A percentile compares a stretch with the other conserved stretches of the same genome.
Conservation (phyloP, 2,888 invertebrate species). For the Zhuqinia jingwanae region DNA sequence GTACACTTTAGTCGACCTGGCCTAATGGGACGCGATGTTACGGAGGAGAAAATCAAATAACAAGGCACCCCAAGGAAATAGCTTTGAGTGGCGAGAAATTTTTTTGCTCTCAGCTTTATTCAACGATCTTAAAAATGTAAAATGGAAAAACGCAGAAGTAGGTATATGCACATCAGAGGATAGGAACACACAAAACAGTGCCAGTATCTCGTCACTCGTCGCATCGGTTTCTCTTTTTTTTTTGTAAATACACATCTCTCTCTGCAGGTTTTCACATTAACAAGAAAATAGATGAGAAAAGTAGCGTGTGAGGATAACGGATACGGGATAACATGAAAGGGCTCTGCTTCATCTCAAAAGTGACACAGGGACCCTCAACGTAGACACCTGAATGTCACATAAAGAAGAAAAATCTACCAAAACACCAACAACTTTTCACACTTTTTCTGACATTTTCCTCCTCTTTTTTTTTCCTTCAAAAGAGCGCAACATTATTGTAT, state of each 20-base stretch:
- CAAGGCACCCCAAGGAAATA: neutral
- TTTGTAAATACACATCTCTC: slow-evolving; percentile 1
- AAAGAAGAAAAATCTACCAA: slow-evolving; percentile 38
- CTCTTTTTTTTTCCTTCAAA: slow-evolving; percentile 8
- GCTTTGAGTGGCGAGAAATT: neutral
- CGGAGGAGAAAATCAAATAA: slow-evolving; percentile 6
- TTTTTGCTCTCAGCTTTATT: neutral
- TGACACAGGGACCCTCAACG: slow-evolving; percentile 60
- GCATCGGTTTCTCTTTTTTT: neutral
- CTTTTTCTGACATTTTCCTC: slow-evolving; percentile 49
- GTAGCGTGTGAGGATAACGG: too few species aligned
- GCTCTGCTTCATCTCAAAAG: neutral
- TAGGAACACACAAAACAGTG: too few species aligned
- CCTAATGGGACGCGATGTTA: neutral
- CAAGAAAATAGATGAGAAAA: neutral
- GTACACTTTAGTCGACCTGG: neutral
- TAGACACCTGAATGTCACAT: slow-evolving; percentile 64
- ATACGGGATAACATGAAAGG: slow-evolving; percentile 10
- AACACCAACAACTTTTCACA: slow-evolving; percentile 58
- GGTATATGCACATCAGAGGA: too few species aligned
- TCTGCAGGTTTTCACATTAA: neutral
- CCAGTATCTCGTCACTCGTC: neutral
- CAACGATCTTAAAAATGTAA: neutral
- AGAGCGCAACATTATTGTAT: neutral
- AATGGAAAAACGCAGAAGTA: neutral